These are phyloP conservation scores for Trematocara unimaculatum DNA, from an alignment of 2,113 vertebrate genomes.

Conservation along the genomic window DNA sequence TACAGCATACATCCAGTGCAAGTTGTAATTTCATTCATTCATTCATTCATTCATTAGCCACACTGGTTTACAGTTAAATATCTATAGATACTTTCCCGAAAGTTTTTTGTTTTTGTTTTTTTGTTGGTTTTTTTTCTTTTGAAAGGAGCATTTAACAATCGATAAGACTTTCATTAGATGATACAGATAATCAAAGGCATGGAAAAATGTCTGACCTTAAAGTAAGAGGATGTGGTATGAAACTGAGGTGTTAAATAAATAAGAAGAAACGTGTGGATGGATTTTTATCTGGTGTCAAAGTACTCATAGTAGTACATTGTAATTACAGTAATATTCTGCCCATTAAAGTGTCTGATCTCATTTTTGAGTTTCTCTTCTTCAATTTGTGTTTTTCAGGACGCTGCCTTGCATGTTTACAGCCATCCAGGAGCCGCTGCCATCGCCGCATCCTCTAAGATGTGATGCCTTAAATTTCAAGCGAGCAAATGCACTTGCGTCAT, in stretches of 20 bases:
- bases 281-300: not conserved
- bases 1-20: too few relatives aligned
- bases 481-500: not conserved
- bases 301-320: not conserved
- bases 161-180: not conserved
- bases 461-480: not conserved
- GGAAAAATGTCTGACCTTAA: not conserved
- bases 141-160: not conserved
- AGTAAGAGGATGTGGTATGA: not conserved
- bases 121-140: not conserved
- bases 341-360: not conserved
- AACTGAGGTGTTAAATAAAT: not conserved
- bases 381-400: slow-evolving; percentile 30
- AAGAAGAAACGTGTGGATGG: not conserved
- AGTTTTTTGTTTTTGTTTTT: fast-evolving
- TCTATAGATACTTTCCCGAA: too few relatives aligned
- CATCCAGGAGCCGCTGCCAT: slow-evolving; percentile 56
- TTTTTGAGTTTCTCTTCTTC: not conserved
- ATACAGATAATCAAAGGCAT: not conserved
- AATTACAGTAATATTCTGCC: not conserved
- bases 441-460: slow-evolving; percentile 68
- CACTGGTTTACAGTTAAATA: too few relatives aligned
- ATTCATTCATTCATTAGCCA: too few relatives aligned
- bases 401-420: slow-evolving; percentile 54
- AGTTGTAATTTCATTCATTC: too few relatives aligned